Evolutionary conservation across 2,888 invertebrate species (phyloP), one percentile per base, ranked within the genome.

Genomic region (Synanthedon andrenaeformis): DNA sequence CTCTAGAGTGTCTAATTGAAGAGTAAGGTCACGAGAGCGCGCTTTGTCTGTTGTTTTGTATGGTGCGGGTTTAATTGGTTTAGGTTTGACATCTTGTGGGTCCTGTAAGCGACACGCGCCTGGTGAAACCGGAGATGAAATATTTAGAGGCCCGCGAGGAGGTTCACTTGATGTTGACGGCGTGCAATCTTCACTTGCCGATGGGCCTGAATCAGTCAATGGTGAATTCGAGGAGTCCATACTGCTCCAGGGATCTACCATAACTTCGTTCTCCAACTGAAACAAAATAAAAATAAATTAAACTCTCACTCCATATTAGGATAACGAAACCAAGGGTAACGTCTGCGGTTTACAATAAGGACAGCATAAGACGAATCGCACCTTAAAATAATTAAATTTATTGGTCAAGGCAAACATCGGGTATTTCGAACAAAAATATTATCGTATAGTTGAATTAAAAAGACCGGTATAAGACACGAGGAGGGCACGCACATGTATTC

Each of bases 191-290:
- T 84, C 86, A 70, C 84, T 87, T 67, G 84, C 88, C 59, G 87
- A 86, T 51, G 88, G 86, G 68, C 79, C 88, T 58, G 88, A 88
- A 66, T 88, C 87, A 64, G 87, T 88, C 70, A 87, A 74, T 64
- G 88, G 87, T 59, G 88, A 88, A 74, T 85, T 86, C 60, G 87
- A 83, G 58, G 87, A 88, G 76, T 88, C 88, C 88, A 88, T 88
- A 62, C 86, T 88, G 85, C 86, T 88, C 88, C 87, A 88, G 56
- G 85, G 82, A 77, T 88, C 88, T 76, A 86, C 80, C 84, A 85
- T 86, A 63, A 88, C 85, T 83, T 87, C 88, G 84, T 87, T 87
- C 82, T 87, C 87, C 88, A 88, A 86, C 88, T 88, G 82, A n/a
- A 88, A 88, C 81, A 83, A 81, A 57, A 42, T 52, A 45, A 60